These are phyloP conservation scores for Synergus japonicus DNA, from an alignment of 2,888 invertebrate species.

Conservation along the genomic window DNA sequence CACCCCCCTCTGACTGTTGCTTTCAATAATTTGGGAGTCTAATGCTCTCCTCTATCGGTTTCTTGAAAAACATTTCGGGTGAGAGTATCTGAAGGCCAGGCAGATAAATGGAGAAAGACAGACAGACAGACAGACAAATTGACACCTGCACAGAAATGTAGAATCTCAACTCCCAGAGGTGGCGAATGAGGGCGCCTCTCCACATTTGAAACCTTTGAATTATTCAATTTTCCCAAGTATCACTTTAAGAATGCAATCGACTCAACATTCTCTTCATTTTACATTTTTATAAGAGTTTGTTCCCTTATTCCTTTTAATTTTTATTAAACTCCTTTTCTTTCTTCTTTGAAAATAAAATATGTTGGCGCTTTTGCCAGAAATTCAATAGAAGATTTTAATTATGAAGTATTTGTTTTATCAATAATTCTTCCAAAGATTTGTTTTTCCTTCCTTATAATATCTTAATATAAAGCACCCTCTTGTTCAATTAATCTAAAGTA, in stretches of 20 bases:
- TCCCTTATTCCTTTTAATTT: not conserved
- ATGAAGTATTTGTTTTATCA: too few relatives aligned
- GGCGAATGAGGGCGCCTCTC: constrained; percentile 50
- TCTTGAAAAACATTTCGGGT: constrained; percentile 48
- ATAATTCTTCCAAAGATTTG: too few relatives aligned
- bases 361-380: not conserved
- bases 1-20: constrained; percentile 65
- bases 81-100: constrained; percentile 40
- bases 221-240: constrained; percentile 67
- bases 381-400: not conserved
- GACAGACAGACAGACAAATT: constrained; percentile 60
- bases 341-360: not conserved
- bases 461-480: too few relatives aligned
- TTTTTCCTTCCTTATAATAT: too few relatives aligned
- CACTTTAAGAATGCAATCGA: constrained; percentile 69
- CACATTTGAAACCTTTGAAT: constrained; percentile 67
- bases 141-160: constrained; percentile 67
- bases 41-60: constrained; percentile 60
- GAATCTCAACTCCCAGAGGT: constrained; percentile 56
- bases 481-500: too few relatives aligned
- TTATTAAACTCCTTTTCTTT: not conserved
- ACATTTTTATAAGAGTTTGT: constrained; percentile 10
- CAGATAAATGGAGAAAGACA: not conserved
- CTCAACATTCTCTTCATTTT: constrained; percentile 59
- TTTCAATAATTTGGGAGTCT: constrained; percentile 76